phyloP scores from a whole-genome alignment of 2,888 invertebrate species.

The Junonia oenone region DNA sequence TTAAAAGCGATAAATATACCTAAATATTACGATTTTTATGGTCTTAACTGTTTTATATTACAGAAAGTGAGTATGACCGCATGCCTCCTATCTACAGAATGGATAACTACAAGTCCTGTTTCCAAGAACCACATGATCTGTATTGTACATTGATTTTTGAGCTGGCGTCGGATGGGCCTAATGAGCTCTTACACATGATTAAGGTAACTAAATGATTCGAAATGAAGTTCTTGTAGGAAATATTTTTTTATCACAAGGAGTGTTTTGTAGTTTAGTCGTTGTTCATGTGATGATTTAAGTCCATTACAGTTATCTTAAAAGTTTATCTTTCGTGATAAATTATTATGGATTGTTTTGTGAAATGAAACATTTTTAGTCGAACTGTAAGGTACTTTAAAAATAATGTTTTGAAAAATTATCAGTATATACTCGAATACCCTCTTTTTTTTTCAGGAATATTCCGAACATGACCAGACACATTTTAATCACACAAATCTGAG shows the following conservation, averaged over 20 bases:
- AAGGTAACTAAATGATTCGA: too few species aligned
- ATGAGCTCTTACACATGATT: slow-evolving; percentile 32
- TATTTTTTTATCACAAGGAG: too few species aligned
- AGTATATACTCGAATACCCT: too few species aligned
- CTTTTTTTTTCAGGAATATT: slow-evolving; percentile 44
- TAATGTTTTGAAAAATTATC: too few species aligned
- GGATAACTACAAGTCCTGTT: background rate
- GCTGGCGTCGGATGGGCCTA: slow-evolving; percentile 33
- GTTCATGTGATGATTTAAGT: too few species aligned
- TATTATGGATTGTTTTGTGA: too few species aligned
- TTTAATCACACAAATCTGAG: slow-evolving; percentile 59
- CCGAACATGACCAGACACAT: slow-evolving; percentile 50
- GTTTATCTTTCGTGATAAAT: too few species aligned
- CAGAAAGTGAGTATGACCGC: background rate
- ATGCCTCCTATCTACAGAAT: background rate
- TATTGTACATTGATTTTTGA: background rate
- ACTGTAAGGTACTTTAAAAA: too few species aligned
- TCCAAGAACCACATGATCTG: background rate
- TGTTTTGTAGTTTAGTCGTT: too few species aligned
- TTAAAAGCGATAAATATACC: slow-evolving; percentile 78
- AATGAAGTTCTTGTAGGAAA: too few species aligned
- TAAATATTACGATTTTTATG: background rate
- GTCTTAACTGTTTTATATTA: background rate
- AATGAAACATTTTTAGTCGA: too few species aligned
- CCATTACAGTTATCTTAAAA: too few species aligned